Evolutionary conservation across 2,113 vertebrate species (phyloP).

Genomic region (Numenius arquata): DNA sequence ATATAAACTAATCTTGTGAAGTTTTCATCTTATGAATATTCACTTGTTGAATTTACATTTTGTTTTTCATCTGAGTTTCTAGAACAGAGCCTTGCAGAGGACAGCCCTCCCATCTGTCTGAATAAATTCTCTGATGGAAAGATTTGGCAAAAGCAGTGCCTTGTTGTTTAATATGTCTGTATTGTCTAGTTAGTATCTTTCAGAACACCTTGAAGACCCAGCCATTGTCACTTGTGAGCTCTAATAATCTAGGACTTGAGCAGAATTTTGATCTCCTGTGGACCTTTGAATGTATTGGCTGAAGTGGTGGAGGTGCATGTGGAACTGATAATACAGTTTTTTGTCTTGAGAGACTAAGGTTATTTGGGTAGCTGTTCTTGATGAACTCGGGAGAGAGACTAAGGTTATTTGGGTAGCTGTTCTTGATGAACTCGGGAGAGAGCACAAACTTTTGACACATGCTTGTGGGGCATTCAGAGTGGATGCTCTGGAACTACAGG

Average conservation of each 20-base stretch:
- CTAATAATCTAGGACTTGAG: background rate
- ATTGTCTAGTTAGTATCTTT: background rate
- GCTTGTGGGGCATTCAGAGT: background rate
- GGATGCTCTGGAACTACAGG: background rate
- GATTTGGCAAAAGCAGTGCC: background rate
- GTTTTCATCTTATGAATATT: conserved; percentile 66
- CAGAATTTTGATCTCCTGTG: background rate
- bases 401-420: background rate
- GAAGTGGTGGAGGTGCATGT: background rate
- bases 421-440: background rate
- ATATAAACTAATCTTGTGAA: conserved; percentile 56
- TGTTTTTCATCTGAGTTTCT: conserved; percentile 59
- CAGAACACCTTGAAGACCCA: background rate
- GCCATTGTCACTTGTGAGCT: background rate
- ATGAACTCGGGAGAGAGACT: background rate
- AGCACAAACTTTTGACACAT: background rate
- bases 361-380: background rate
- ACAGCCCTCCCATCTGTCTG: conserved; percentile 50
- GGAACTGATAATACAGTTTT: background rate
- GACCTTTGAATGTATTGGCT: background rate
- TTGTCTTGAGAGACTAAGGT: background rate
- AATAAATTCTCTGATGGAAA: background rate
- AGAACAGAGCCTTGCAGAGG: background rate
- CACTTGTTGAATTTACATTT: conserved; percentile 71
- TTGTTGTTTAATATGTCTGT: background rate